Evolutionary conservation across 2,888 invertebrate species (phyloP).

Genomic region (Dione juno): DNA sequence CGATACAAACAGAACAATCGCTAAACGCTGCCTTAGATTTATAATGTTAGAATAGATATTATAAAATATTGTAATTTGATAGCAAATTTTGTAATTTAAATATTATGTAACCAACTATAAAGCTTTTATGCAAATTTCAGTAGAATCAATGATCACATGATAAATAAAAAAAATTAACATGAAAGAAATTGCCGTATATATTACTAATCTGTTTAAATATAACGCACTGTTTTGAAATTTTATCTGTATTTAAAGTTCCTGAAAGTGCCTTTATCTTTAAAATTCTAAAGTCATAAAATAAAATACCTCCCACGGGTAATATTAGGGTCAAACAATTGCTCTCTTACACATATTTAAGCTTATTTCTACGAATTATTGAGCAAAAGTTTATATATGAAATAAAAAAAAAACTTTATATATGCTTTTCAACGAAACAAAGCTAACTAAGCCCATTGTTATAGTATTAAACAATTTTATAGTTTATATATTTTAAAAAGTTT

Average conservation of each 20-base stretch:
- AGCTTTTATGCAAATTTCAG: too few relatives aligned
- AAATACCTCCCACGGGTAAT: conserved; percentile 27
- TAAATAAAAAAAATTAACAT: background rate
- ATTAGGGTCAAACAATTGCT: background rate
- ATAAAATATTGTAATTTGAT: too few relatives aligned
- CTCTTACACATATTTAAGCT: conserved; percentile 1
- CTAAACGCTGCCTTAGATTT: too few relatives aligned
- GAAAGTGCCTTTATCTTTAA: conserved; percentile 13
- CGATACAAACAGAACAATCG: too few relatives aligned
- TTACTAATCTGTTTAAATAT: background rate
- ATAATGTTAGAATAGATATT: too few relatives aligned
- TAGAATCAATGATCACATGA: too few relatives aligned
- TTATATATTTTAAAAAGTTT: too few relatives aligned
- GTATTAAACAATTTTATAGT: too few relatives aligned
- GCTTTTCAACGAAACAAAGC: too few relatives aligned
- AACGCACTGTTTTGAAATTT: conserved; percentile 17
- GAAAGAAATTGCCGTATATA: background rate
- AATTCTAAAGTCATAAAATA: conserved; percentile 23
- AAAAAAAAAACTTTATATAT: background rate
- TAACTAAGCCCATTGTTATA: too few relatives aligned
- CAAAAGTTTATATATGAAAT: background rate
- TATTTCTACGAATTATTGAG: background rate
- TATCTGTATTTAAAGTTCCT: conserved; percentile 27
- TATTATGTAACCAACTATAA: too few relatives aligned
- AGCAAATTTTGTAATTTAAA: too few relatives aligned